Evolutionary conservation across 2,113 vertebrate species (phyloP).

Genomic region (Myrmophylax atrothorax): DNA sequence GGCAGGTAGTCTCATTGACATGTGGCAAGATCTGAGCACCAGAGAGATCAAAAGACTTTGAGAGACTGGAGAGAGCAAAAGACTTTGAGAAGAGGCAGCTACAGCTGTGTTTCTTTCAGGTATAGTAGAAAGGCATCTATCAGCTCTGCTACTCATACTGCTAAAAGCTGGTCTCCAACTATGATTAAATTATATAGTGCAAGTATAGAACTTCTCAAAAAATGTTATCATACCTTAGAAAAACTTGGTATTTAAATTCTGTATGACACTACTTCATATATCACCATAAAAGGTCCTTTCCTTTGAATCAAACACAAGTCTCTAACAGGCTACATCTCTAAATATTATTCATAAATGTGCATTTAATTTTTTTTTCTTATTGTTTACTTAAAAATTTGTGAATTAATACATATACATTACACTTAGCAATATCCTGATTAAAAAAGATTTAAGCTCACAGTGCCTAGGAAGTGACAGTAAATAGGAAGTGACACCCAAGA

Average conservation of each 20-base stretch:
- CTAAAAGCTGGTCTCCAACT: neutral
- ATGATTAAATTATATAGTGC: neutral
- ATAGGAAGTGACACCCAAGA: neutral
- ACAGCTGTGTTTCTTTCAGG: neutral
- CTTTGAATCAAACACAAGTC: neutral
- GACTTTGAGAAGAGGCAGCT: neutral
- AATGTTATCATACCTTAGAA: neutral
- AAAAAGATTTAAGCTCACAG: neutral
- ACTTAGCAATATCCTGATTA: neutral
- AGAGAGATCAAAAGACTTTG: neutral
- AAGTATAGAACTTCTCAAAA: neutral
- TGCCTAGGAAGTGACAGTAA: neutral
- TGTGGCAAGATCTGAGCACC: neutral
- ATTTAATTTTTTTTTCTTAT: neutral
- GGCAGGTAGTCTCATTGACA: neutral
- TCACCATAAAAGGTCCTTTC: neutral
- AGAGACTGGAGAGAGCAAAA: neutral
- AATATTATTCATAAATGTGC: neutral
- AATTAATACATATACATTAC: neutral
- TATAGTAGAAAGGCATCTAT: neutral
- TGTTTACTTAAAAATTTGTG: neutral
- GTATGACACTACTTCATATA: neutral
- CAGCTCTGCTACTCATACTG: neutral
- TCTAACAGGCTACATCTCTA: neutral
- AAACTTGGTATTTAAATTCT: neutral